Percentiles rank a stretch among this genome's conserved stretches.
Evolutionary conservation across 2,888 invertebrate species (phyloP).

Genomic region (Trachelus stipa): DNA sequence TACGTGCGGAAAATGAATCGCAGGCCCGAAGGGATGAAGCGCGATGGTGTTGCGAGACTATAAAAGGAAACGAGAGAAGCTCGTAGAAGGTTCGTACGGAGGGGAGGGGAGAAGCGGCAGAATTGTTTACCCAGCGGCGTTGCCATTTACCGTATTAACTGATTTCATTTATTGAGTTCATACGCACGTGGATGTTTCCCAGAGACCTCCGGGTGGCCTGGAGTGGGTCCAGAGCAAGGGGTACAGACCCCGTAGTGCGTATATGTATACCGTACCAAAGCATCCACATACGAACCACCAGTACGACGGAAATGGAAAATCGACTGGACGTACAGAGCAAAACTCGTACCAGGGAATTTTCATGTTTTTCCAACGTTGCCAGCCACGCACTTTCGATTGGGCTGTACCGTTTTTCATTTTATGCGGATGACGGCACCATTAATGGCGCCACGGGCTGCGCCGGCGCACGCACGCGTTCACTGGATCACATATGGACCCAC

Average conservation of each 20-base stretch:
- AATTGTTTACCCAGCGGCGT: not conserved
- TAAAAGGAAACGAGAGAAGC: not conserved
- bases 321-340: not conserved
- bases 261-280: not conserved
- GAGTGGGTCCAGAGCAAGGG: not conserved
- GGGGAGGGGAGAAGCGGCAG: not conserved
- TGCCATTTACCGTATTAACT: constrained; percentile 9
- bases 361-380: not conserved
- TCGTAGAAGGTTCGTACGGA: not conserved
- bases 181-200: not conserved
- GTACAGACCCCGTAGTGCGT: not conserved
- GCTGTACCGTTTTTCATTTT: not conserved
- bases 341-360: not conserved
- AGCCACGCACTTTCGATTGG: not conserved
- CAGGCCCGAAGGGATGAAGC: not conserved
- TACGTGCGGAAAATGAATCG: not conserved
- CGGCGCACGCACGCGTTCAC: not conserved
- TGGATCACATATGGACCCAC: not conserved
- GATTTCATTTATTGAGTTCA: constrained; percentile 8
- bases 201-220: not conserved
- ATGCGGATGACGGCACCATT: constrained; percentile 21
- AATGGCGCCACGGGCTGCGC: constrained; percentile 16
- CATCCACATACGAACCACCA: not conserved
- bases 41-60: not conserved
- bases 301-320: not conserved